Base-by-base conservation (phyloP, 2,797 vertebrate genomes). In the Alectoris magna region DNA sequence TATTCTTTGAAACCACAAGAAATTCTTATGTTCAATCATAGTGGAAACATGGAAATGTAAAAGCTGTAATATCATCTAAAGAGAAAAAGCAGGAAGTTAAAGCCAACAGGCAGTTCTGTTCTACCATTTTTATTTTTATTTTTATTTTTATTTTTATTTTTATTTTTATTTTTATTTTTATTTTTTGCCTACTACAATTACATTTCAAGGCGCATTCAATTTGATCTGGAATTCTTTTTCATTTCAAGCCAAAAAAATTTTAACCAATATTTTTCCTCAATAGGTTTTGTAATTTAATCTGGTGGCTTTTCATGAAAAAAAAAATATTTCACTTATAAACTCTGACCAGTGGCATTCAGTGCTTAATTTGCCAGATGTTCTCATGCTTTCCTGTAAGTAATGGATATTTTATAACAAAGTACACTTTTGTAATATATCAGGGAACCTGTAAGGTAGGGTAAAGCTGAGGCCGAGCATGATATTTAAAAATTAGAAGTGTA, bases 391-490 rank as follows among this genome's bases (percentile, higher is more conserved):
- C 74, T 51, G 53, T 49, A 86, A 69, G 22, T 82, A 67, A 76
- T 62, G 16, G 81, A 41, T 91, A 87, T 92, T 94, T 78, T 71
- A 68, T 83, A 55, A 24, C 75, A 39, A 64, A 67, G 17, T 75
- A 21, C 7, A 80, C 7, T 16, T 77, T 88, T 75, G 34, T 43
- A 70, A 75, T 70, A 0, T 67, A 44, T 60, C 63, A 55, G 10
- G n/a, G 36, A 10, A 81, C 16, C 23, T 75, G 43, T 38, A 48
- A 58, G 8, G 5, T 17, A 64, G 43, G 1, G 1, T 24, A 83
- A 87, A 60, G 6, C 3, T 91, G 48, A 1, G 1, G 1, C 67
- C 46, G 60, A 23, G 34, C 63, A 23, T 36, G 6, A 48, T 27
- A 31, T 55, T 91, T 53, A 75, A 21, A 48, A 48, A 49, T 39